Conservation (phyloP, 1,140 invertebrate species). For the Brachionus manjavacas region DNA sequence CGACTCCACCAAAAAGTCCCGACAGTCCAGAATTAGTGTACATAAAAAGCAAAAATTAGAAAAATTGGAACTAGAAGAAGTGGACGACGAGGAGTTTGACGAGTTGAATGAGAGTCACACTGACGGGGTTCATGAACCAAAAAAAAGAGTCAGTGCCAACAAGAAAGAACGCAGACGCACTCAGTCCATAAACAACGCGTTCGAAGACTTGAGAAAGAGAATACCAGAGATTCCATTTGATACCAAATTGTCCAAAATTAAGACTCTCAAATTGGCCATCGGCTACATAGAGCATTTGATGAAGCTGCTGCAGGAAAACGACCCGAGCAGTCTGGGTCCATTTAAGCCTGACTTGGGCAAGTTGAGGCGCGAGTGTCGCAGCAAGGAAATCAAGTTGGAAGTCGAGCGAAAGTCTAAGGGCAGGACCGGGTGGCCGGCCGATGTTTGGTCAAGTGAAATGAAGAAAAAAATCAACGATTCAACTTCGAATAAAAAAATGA, state of each 20-base stretch:
- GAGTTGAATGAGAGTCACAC: neutral
- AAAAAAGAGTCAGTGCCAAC: conserved; percentile 63
- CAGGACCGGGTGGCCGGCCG: conserved; percentile 36
- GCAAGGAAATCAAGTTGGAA: conserved; percentile 46
- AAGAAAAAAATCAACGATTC: conserved; percentile 33
- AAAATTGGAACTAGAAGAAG: neutral
- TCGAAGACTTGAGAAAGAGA: conserved; percentile 79
- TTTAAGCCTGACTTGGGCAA: conserved; percentile 61
- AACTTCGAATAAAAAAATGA: neutral
- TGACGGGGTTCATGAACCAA: neutral
- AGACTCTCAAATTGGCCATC: conserved; percentile 60
- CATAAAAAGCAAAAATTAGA: conserved; percentile 3
- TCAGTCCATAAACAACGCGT: conserved; percentile 89
- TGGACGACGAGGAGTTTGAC: neutral
- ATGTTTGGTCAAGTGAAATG: conserved; percentile 37
- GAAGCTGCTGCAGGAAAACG: conserved; percentile 59
- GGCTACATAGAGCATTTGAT: conserved; percentile 60
- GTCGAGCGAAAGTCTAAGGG: conserved; percentile 25
- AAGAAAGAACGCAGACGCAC: conserved; percentile 84
- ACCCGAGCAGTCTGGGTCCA: conserved; percentile 55
- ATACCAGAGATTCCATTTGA: conserved; percentile 92
- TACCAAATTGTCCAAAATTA: conserved; percentile 73
- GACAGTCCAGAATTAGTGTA: neutral
- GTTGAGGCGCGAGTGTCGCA: conserved; percentile 50
- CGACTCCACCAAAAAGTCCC: neutral